Evolutionary conservation across 2,113 vertebrate genomes (phyloP).

Genomic region (Odobenus rosmarus): DNA sequence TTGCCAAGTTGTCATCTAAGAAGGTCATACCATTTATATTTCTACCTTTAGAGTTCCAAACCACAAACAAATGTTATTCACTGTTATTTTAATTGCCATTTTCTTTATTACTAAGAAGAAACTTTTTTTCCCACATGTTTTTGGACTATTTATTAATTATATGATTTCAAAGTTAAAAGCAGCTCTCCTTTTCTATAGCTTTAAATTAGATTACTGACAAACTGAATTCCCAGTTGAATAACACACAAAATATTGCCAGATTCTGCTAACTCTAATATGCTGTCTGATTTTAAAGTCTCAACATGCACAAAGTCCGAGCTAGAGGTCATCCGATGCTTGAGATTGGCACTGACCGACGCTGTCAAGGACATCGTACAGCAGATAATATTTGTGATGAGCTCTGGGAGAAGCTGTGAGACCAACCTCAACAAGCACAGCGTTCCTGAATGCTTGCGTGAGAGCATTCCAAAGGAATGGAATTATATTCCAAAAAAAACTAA

Average conservation of each 20-base stretch:
- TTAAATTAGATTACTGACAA: conserved; percentile 60
- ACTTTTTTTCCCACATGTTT: neutral
- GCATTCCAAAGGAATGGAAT: conserved; percentile 94
- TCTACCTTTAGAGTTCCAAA: neutral
- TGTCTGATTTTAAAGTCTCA: conserved; percentile 81
- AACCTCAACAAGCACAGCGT: conserved; percentile 82
- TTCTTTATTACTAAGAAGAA: neutral
- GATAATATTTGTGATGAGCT: conserved; percentile 88
- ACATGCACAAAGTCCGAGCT: conserved; percentile 77
- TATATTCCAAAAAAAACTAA: conserved; percentile 86
- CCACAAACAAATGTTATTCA: neutral
- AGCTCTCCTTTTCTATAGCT: conserved; percentile 6
- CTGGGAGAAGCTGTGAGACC: conserved; percentile 83
- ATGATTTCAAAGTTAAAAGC: conserved; percentile 30
- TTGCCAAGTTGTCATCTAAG: neutral
- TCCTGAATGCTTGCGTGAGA: conserved; percentile 89
- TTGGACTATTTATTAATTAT: neutral
- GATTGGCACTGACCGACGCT: conserved; percentile 87
- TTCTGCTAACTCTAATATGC: conserved; percentile 70
- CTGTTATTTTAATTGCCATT: neutral
- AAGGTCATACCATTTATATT: neutral
- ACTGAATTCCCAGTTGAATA: neutral
- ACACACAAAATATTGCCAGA: conserved; percentile 34
- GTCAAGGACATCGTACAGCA: conserved; percentile 87
- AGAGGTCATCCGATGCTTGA: conserved; percentile 88